Conservation (phyloP, 2,797 vertebrate species). For the Poecile montanus region DNA sequence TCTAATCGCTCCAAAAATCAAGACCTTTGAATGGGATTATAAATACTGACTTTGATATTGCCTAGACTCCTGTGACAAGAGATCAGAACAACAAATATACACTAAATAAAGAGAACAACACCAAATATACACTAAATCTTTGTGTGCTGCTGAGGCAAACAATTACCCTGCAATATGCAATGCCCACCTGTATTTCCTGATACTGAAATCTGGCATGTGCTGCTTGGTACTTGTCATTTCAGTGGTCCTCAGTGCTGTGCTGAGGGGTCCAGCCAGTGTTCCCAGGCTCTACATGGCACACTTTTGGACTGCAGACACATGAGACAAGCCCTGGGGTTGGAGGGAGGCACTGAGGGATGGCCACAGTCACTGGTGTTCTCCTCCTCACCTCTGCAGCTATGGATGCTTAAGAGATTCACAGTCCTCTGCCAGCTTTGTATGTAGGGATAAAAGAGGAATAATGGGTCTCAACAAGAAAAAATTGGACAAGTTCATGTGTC, state of each 20-base stretch:
- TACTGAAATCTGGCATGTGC: background rate
- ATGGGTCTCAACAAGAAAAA: background rate
- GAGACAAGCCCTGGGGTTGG: background rate
- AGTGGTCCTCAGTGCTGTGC: background rate
- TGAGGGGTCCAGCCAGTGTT: background rate
- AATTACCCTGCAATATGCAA: background rate
- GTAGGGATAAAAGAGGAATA: background rate
- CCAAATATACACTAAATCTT: background rate
- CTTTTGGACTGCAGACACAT: accelerated
- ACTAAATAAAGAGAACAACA: background rate
- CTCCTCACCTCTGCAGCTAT: background rate
- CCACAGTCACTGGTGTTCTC: background rate
- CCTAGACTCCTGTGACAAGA: background rate
- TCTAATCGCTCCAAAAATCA: background rate
- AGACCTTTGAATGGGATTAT: background rate
- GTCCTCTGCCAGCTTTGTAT: background rate
- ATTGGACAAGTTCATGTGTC: background rate
- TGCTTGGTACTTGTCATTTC: background rate
- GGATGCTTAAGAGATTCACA: background rate
- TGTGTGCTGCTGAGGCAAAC: background rate
- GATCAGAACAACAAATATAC: background rate
- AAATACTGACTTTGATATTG: background rate
- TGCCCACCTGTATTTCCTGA: background rate
- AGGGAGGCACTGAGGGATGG: background rate
- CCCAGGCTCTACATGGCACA: background rate